Evolutionary conservation across 2,113 vertebrate genomes (phyloP).

Genomic region (Heterochromis multidens): DNA sequence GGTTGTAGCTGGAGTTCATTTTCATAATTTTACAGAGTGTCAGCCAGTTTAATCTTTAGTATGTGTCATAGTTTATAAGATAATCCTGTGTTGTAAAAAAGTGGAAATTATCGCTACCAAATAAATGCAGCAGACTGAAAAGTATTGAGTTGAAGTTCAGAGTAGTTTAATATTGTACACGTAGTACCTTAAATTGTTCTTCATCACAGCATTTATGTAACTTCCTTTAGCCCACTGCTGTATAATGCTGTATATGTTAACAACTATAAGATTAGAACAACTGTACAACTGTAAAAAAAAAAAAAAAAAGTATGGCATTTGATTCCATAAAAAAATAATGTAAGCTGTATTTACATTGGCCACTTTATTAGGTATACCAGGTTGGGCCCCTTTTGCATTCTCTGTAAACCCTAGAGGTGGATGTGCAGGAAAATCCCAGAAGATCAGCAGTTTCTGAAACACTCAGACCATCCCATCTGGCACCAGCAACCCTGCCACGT

Average conservation of each 20-base stretch:
- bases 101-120: neutral
- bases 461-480: too few species aligned
- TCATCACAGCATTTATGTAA: neutral
- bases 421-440: too few species aligned
- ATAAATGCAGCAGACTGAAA: neutral
- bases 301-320: too few species aligned
- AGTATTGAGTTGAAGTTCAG: neutral
- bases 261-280: neutral
- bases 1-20: neutral
- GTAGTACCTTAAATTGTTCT: neutral
- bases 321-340: neutral
- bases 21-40: neutral
- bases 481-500: neutral
- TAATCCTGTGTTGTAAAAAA: neutral
- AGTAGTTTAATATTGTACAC: too few species aligned
- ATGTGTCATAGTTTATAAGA: neutral
- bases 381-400: neutral
- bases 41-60: neutral
- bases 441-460: too few species aligned
- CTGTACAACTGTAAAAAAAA: neutral
- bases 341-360: neutral
- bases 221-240: too few species aligned
- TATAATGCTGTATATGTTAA: neutral
- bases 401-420: neutral
- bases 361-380: neutral